Conservation (phyloP, 1,140 invertebrate genomes). For the Tetramorium parvispinum region DNA sequence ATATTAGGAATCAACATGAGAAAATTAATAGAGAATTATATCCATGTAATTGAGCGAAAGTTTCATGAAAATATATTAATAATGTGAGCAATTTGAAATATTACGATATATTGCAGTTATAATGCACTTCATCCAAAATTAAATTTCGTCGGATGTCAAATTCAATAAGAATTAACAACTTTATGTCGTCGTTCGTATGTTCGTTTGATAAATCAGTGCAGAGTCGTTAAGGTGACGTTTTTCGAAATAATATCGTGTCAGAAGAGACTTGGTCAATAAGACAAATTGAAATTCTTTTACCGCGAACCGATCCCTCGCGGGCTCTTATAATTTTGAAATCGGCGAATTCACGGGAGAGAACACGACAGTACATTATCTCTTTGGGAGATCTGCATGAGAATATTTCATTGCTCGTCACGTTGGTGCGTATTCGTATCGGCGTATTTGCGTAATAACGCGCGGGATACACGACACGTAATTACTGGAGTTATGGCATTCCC, state of each 20-base stretch:
- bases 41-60: neutral
- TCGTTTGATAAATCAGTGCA: neutral
- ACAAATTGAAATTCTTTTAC: slow-evolving; percentile 48
- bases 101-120: neutral
- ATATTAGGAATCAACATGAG: neutral
- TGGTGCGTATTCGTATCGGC: slow-evolving; percentile 27
- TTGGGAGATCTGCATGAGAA: slow-evolving; percentile 50
- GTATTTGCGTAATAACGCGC: slow-evolving; percentile 49
- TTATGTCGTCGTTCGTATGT: too few relatives aligned
- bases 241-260: slow-evolving; percentile 21
- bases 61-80: neutral
- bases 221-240: neutral
- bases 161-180: neutral
- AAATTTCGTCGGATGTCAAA: neutral
- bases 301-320: slow-evolving; percentile 17
- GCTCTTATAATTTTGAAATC: slow-evolving; percentile 43
- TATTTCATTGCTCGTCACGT: slow-evolving; percentile 38
- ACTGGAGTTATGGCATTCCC: slow-evolving; percentile 3
- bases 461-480: slow-evolving; percentile 47
- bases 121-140: neutral
- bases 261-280: neutral
- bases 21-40: neutral
- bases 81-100: neutral
- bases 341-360: slow-evolving; percentile 24
- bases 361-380: slow-evolving; percentile 35